A percentile compares a stretch with the other conserved stretches of the same genome.
Conservation (phyloP, 2,888 invertebrate species). For the Diaperis boleti region DNA sequence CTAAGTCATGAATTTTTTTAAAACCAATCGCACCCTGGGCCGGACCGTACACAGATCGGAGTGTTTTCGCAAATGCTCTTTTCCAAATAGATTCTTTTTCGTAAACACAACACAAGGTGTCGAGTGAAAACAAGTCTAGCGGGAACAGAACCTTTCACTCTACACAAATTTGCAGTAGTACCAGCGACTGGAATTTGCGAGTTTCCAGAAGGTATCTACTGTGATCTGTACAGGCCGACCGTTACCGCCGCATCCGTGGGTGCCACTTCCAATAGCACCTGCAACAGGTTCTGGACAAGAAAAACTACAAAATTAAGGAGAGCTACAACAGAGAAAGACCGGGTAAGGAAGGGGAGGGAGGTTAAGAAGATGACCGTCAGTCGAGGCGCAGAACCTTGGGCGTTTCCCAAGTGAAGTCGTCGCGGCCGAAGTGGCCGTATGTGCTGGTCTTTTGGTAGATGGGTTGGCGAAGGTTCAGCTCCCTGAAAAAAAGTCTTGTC, state of each 20-base stretch:
- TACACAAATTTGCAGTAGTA: constrained; percentile 63
- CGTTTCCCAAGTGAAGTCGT: constrained; percentile 97
- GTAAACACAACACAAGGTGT: constrained; percentile 88
- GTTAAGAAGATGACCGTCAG: constrained; percentile 68
- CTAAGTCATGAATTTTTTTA: constrained; percentile 40
- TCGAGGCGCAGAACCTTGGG: constrained; percentile 84
- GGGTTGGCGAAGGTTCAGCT: constrained; percentile 92
- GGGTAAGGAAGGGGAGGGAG: constrained; percentile 36
- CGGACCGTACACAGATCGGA: constrained; percentile 70
- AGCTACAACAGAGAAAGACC: constrained; percentile 52
- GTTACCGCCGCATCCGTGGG: constrained; percentile 28
- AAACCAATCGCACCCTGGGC: constrained; percentile 24
- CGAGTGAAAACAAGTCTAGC: constrained; percentile 64
- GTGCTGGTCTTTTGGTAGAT: constrained; percentile 98
- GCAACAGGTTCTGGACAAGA: constrained; percentile 57
- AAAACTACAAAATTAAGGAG: constrained; percentile 52
- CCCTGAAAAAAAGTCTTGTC: constrained; percentile 69
- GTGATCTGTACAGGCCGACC: constrained; percentile 53
- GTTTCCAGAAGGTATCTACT: constrained; percentile 47
- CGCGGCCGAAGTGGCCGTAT: constrained; percentile 98
- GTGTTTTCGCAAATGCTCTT: constrained; percentile 92
- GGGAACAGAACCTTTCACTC: constrained; percentile 61
- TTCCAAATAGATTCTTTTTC: constrained; percentile 83
- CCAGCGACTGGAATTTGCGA: constrained; percentile 3
- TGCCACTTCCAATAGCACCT: constrained; percentile 41